phyloP scores from a whole-genome alignment of 2,113 vertebrate species.

The Sylvicapra grimmia region DNA sequence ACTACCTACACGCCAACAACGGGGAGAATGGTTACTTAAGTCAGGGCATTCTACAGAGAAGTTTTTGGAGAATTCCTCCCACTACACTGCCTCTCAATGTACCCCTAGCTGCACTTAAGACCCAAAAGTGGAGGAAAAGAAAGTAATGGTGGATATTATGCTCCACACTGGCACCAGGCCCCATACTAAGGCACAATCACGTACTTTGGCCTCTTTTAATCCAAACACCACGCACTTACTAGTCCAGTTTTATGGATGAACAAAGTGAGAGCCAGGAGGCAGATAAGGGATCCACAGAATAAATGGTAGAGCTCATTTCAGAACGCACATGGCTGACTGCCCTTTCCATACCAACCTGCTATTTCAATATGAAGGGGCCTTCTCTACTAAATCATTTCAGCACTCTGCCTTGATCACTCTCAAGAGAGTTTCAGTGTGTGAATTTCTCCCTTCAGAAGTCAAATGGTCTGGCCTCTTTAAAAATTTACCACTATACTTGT shows the following conservation, averaged over 20 bases:
- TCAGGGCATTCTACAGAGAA: accelerated
- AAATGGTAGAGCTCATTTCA: not conserved
- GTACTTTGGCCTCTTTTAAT: not conserved
- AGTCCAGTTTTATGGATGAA: not conserved
- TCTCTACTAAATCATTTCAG: not conserved
- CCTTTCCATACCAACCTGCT: not conserved
- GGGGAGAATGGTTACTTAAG: accelerated
- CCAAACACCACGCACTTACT: accelerated
- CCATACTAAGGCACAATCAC: not conserved
- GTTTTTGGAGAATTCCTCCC: not conserved
- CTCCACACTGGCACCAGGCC: not conserved
- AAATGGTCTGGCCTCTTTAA: not conserved
- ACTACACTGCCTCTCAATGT: accelerated
- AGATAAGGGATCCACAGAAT: not conserved
- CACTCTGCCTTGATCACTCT: not conserved
- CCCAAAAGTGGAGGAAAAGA: accelerated
- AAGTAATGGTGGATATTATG: not conserved
- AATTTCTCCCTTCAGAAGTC: not conserved
- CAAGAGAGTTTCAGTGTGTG: not conserved
- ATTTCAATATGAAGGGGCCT: not conserved
- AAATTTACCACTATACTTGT: not conserved
- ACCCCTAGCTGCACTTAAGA: not conserved
- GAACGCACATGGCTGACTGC: accelerated
- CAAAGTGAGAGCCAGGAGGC: not conserved
- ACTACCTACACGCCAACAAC: accelerated